phyloP scores from a whole-genome alignment of 2,797 vertebrate species.

The Molossus alvarezi region DNA sequence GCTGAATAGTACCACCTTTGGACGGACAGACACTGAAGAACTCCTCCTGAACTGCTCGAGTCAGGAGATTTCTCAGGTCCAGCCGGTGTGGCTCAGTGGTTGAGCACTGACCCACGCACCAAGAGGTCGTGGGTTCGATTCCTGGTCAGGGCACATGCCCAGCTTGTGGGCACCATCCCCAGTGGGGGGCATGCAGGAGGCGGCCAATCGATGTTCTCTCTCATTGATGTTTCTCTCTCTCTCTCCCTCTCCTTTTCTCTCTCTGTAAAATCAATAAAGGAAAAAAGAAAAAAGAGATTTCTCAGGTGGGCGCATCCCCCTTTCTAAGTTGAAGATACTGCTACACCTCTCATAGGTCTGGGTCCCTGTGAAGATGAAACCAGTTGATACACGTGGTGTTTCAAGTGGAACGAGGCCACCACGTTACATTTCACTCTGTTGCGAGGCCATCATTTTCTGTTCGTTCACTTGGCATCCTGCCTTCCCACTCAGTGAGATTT shows the following conservation, averaged over 20 bases:
- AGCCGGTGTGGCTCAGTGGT: too few relatives aligned
- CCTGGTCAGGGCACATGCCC: too few relatives aligned
- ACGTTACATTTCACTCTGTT: fast-evolving
- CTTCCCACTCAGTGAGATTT: neutral
- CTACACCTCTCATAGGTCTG: fast-evolving
- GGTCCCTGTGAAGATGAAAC: neutral
- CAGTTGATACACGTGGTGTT: fast-evolving
- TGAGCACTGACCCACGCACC: too few relatives aligned
- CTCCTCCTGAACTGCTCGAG: neutral
- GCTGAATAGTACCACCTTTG: neutral
- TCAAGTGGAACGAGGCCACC: fast-evolving
- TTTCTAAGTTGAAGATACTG: neutral
- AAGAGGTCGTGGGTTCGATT: too few relatives aligned
- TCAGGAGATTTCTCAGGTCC: neutral
- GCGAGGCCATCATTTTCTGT: neutral
- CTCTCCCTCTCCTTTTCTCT: too few relatives aligned
- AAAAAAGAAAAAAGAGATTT: too few relatives aligned
- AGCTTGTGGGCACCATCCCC: too few relatives aligned
- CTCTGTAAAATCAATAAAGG: too few relatives aligned
- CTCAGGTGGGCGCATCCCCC: neutral
- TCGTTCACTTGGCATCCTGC: neutral
- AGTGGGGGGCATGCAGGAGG: too few relatives aligned
- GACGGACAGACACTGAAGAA: neutral
- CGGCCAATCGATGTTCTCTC: too few relatives aligned
- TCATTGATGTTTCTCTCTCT: too few relatives aligned